Percentiles rank a stretch among this genome's conserved stretches.
These are phyloP conservation scores for Physeter macrocephalus DNA, from an alignment of 2,113 vertebrate species.

Conservation along the genomic window DNA sequence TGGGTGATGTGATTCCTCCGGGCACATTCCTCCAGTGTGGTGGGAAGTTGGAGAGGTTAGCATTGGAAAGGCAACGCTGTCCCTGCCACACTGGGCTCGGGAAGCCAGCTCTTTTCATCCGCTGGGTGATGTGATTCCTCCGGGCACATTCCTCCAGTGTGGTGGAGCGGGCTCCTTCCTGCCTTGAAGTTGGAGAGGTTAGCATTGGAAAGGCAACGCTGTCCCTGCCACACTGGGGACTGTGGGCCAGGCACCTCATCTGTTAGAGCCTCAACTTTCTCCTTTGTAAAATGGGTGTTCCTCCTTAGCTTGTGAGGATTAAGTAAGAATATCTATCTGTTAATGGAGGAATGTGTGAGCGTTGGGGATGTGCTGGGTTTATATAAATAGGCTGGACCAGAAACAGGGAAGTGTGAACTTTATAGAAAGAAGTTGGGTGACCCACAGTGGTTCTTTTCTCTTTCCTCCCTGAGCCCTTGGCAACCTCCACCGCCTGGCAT, in stretches of 20 bases:
- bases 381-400: neutral
- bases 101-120: neutral
- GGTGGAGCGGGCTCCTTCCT: fast-evolving
- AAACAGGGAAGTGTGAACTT: neutral
- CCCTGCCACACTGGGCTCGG: neutral
- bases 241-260: neutral
- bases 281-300: neutral
- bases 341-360: neutral
- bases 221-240: neutral
- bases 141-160: neutral
- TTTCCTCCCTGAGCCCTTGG: neutral
- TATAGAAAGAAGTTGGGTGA: neutral
- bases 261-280: neutral
- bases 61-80: neutral
- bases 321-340: neutral
- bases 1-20: fast-evolving
- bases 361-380: neutral
- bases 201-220: neutral
- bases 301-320: neutral
- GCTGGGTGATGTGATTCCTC: neutral
- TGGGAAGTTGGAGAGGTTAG: neutral
- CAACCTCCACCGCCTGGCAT: neutral
- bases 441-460: neutral
- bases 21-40: neutral
- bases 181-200: neutral